phyloP scores from a whole-genome alignment of 2,113 vertebrate species.

The Prionailurus bengalensis region DNA sequence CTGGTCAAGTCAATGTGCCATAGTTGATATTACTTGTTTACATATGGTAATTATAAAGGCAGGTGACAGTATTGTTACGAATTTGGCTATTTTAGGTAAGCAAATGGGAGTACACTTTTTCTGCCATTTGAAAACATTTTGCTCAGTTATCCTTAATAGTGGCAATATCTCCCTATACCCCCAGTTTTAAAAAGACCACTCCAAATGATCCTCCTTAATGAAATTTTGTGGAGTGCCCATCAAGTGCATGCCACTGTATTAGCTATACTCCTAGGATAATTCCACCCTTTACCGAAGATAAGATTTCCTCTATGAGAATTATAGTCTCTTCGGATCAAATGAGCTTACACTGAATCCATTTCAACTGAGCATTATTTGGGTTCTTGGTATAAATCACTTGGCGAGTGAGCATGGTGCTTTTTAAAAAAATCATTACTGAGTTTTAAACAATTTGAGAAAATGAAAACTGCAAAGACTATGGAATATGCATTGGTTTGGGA shows the following conservation, averaged over 20 bases:
- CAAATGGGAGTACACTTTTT: neutral
- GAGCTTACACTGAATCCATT: neutral
- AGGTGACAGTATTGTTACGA: neutral
- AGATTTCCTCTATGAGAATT: neutral
- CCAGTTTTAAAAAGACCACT: neutral
- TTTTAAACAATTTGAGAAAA: slow-evolving; percentile 71
- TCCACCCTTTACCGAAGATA: neutral
- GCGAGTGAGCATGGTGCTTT: neutral
- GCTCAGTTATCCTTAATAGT: neutral
- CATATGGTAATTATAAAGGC: neutral
- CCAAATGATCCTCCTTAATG: neutral
- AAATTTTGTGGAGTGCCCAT: neutral
- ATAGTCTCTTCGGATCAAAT: neutral
- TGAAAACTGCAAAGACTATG: slow-evolving; percentile 37
- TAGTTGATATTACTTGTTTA: neutral
- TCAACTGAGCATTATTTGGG: neutral
- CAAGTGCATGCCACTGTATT: neutral
- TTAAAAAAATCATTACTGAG: slow-evolving; percentile 55
- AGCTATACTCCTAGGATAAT: neutral
- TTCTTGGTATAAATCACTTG: slow-evolving; percentile 49
- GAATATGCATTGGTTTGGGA: slow-evolving; percentile 74
- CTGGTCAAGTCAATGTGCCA: neutral
- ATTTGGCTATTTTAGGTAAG: neutral
- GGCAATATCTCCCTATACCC: neutral
- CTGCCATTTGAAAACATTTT: slow-evolving; percentile 12